Base-by-base conservation (phyloP, 2,797 vertebrate genomes). In the Sebastiscus tertius region DNA sequence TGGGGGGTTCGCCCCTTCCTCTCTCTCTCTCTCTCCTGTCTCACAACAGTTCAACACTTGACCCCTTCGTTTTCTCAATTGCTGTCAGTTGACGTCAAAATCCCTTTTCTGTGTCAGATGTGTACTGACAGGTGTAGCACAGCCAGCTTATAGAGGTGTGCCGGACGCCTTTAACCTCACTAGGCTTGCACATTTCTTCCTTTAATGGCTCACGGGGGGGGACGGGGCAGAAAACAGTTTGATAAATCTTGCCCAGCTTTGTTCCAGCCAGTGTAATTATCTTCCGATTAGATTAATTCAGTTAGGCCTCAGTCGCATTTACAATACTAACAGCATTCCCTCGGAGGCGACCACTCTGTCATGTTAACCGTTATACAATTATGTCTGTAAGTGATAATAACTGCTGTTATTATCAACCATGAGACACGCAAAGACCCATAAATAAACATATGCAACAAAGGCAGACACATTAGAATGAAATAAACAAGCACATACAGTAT, bases 241-340 rank as follows among this genome's bases (percentile, higher is more conserved):
- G 92, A 95, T 94, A 78, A 94, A 95, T 94, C 91, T 89, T 93
- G 87, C 90, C 87, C 89, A 83, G 91, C 85, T 92, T 93, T 89
- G 87, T 93, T 89, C 78, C 91, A 91, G 93, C 88, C 88, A 84
- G 84, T 81, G 91, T 94, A 94, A 96, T 96, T 96, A 95, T 95
- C 94, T 95, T 93, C 89, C 92, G 80, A 95, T 96, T 94, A 95
- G 91, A 95, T 96, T 91, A 93, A 96, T 95, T 92, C 91, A 79
- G 93, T 96, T 94, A 95, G 90, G 90, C 89, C 93, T 90, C 82
- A 36, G 90, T 92, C 80, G 56, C 89, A 87, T 94, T 93, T 93
- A 91, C 92, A 92, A 92, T 75, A 88, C 93, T 93, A 92, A 88
- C 91, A 89, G 93, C 92, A 75, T 94, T 94, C 94, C 42, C 93